A percentile compares a stretch with the other conserved stretches of the same genome.
Evolutionary conservation across 2,888 invertebrate species (phyloP).

Genomic region (Eilema caniola): DNA sequence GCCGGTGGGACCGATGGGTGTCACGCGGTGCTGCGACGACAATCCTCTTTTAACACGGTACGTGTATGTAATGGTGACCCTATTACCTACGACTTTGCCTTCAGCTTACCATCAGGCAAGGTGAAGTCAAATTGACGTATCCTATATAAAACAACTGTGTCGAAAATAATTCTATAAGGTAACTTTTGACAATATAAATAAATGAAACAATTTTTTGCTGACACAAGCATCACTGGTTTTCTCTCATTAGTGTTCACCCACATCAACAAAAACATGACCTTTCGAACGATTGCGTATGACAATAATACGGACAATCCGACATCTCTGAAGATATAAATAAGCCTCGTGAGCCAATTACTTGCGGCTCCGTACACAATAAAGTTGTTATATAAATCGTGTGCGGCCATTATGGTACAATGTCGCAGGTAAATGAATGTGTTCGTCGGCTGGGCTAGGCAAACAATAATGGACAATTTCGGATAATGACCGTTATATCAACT

Average conservation of each 20-base stretch:
- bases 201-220: not conserved
- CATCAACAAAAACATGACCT: conserved; percentile 10
- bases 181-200: no score
- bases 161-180: not conserved
- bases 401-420: conserved; percentile 52
- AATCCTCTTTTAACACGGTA: no score
- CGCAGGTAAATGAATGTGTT: conserved; percentile 73
- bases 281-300: conserved; percentile 5
- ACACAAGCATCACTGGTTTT: not conserved
- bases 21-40: no score
- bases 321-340: conserved; percentile 18
- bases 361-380: conserved; percentile 23
- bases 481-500: conserved; percentile 66
- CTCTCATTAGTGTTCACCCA: not conserved
- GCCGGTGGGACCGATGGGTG: no score
- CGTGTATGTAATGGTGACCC: no score
- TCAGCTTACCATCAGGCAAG: no score
- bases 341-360: conserved; percentile 18
- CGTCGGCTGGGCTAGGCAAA: conserved; percentile 73
- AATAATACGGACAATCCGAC: conserved; percentile 7
- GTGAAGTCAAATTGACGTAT: no score
- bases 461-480: conserved; percentile 76
- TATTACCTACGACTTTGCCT: no score
- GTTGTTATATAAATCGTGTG: conserved; percentile 38
- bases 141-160: no score